phyloP scores from a whole-genome alignment of 2,113 vertebrate species.

The Eleginops maclovinus region DNA sequence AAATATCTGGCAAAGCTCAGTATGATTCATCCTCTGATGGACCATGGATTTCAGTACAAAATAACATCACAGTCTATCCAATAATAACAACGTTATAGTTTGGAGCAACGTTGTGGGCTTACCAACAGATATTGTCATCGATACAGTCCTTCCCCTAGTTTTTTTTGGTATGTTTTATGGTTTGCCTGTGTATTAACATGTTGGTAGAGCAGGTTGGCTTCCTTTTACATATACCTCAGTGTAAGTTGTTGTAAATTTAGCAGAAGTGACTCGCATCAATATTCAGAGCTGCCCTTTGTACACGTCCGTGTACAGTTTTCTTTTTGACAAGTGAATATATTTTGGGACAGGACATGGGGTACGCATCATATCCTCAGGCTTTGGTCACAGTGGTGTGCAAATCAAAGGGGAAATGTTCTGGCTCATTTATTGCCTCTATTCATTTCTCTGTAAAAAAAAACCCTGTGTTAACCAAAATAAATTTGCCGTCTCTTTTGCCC shows the following conservation, averaged over 20 bases:
- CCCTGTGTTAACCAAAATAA: conserved; percentile 55
- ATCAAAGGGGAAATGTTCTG: conserved; percentile 32
- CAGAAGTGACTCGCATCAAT: not conserved
- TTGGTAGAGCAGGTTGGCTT: not conserved
- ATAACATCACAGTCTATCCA: not conserved
- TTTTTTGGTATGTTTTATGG: not conserved
- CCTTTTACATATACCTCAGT: not conserved
- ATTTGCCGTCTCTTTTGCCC: conserved; percentile 9
- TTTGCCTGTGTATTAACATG: not conserved
- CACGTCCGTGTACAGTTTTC: not conserved
- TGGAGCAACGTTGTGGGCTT: not conserved
- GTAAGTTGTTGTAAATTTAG: not conserved
- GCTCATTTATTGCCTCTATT: conserved; percentile 56
- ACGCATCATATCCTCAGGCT: conserved; percentile 12
- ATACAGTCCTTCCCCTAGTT: not conserved
- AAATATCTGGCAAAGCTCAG: not conserved
- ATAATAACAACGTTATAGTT: not conserved
- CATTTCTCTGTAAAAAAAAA: conserved; percentile 49
- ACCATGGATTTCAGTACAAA: not conserved
- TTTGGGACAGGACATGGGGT: conserved; percentile 7
- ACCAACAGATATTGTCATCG: not conserved
- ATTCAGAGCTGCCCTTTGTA: not conserved
- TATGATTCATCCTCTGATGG: not conserved
- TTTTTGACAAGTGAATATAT: conserved; percentile 1
- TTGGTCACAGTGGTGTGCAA: conserved; percentile 1